Evolutionary conservation across 2,888 invertebrate species (phyloP).

Genomic region (Pediacus dermestoides): DNA sequence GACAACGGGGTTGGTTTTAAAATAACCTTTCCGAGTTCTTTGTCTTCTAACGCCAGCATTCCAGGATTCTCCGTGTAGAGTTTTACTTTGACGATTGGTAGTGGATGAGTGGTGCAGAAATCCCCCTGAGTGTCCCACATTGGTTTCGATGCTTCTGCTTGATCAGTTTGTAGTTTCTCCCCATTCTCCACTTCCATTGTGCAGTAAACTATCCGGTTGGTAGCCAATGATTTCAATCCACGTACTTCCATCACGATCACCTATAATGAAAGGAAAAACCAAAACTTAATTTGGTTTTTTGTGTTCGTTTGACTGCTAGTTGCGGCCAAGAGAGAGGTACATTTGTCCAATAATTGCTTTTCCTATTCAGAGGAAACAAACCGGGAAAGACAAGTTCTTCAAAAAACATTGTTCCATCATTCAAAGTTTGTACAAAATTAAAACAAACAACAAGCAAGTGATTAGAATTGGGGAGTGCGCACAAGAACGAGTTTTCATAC

Average conservation of each 20-base stretch:
- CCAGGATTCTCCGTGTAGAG: constrained; percentile 96
- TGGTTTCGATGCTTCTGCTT: constrained; percentile 98
- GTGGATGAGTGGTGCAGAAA: constrained; percentile 95
- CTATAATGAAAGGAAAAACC: constrained; percentile 52
- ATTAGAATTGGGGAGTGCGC: too few relatives aligned
- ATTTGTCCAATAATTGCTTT: too few relatives aligned
- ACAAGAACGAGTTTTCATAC: too few relatives aligned
- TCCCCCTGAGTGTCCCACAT: constrained; percentile 99
- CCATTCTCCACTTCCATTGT: constrained; percentile 99
- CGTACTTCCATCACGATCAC: constrained; percentile 99
- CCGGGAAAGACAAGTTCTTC: too few relatives aligned
- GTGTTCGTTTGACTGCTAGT: too few relatives aligned
- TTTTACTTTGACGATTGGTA: constrained; percentile 97
- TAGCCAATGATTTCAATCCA: constrained; percentile 92
- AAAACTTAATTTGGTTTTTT: too few relatives aligned
- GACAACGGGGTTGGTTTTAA: constrained; percentile 83
- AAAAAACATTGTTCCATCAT: too few relatives aligned
- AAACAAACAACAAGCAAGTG: too few relatives aligned
- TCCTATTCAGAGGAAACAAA: too few relatives aligned
- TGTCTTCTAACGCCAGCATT: constrained; percentile 97
- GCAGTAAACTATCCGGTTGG: constrained; percentile 98
- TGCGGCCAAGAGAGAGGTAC: too few relatives aligned
- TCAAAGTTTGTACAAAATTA: too few relatives aligned
- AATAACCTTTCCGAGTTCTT: constrained; percentile 92
- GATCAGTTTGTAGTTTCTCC: constrained; percentile 98